A percentile compares a stretch with the other conserved stretches of the same genome.
These are phyloP conservation scores for Lates calcarifer DNA, from an alignment of 2,113 vertebrate species.

Conservation along the genomic window DNA sequence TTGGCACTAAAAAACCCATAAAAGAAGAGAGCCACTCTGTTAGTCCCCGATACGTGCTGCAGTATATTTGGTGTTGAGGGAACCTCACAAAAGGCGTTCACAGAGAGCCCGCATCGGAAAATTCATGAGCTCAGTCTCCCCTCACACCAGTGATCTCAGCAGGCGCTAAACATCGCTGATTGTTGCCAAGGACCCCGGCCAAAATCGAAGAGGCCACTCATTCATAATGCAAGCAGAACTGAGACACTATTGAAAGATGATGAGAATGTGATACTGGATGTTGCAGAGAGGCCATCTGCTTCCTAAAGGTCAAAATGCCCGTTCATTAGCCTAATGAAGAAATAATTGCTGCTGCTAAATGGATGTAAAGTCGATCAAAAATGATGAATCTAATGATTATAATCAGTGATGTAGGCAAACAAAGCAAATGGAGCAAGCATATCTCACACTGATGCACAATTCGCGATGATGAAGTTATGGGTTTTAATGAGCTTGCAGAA, in stretches of 20 bases:
- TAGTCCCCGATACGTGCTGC: slow-evolving; percentile 23
- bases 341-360: slow-evolving; percentile 30
- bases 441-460: slow-evolving; percentile 20
- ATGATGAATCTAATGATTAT: slow-evolving; percentile 21
- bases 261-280: slow-evolving; percentile 30
- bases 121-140: slow-evolving; percentile 70
- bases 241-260: slow-evolving; percentile 30
- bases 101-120: slow-evolving; percentile 47
- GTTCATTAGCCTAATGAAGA: slow-evolving; percentile 37
- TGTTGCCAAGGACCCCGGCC: slow-evolving; percentile 55
- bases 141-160: slow-evolving; percentile 67
- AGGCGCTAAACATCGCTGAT: slow-evolving; percentile 62
- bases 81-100: slow-evolving; percentile 61
- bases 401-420: slow-evolving; percentile 27
- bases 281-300: slow-evolving; percentile 13
- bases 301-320: slow-evolving; percentile 24
- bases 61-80: slow-evolving; percentile 45
- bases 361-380: slow-evolving; percentile 39
- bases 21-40: slow-evolving; percentile 58
- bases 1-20: slow-evolving; percentile 61
- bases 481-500: slow-evolving; percentile 49
- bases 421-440: slow-evolving; percentile 35
- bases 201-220: slow-evolving; percentile 62
- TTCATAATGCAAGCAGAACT: slow-evolving; percentile 59
- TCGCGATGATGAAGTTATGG: slow-evolving; percentile 36